These are phyloP conservation scores for Acronicta alni DNA, from an alignment of 2,888 invertebrate genomes.

Conservation along the genomic window DNA sequence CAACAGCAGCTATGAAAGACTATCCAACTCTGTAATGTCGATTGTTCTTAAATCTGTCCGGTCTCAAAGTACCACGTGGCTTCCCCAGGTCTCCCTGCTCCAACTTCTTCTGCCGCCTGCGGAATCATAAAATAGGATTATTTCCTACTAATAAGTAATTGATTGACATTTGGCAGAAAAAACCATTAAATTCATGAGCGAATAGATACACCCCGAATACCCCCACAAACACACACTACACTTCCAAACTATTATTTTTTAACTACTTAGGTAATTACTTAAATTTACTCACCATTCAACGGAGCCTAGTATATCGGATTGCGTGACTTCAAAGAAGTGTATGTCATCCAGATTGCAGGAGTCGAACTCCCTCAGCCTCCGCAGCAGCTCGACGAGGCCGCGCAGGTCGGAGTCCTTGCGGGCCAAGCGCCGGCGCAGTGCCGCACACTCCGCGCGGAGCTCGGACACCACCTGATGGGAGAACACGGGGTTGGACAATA, in stretches of 20 bases:
- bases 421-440: constrained; percentile 79
- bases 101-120: constrained; percentile 68
- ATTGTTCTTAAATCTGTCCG: constrained; percentile 48
- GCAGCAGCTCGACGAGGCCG: constrained; percentile 87
- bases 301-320: constrained; percentile 81
- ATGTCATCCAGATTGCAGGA: constrained; percentile 86
- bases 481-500: constrained; percentile 1
- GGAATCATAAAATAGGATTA: constrained; percentile 3
- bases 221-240: too few species aligned
- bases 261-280: too few species aligned
- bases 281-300: constrained; percentile 74
- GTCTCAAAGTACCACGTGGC: constrained; percentile 47
- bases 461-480: constrained; percentile 74
- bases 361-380: constrained; percentile 84
- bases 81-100: constrained; percentile 68
- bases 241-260: too few species aligned
- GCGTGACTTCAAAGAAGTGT: constrained; percentile 87
- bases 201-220: too few species aligned
- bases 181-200: too few species aligned
- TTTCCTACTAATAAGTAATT: too few species aligned
- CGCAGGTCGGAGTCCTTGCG: constrained; percentile 86
- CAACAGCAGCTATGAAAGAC: constrained; percentile 11
- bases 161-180: too few species aligned
- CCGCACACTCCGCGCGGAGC: constrained; percentile 71
- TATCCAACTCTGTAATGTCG: constrained; percentile 58